A percentile compares a stretch with the other conserved stretches of the same genome.
Evolutionary conservation across 2,113 vertebrate species (phyloP).

Genomic region (Saguinus imperator): DNA sequence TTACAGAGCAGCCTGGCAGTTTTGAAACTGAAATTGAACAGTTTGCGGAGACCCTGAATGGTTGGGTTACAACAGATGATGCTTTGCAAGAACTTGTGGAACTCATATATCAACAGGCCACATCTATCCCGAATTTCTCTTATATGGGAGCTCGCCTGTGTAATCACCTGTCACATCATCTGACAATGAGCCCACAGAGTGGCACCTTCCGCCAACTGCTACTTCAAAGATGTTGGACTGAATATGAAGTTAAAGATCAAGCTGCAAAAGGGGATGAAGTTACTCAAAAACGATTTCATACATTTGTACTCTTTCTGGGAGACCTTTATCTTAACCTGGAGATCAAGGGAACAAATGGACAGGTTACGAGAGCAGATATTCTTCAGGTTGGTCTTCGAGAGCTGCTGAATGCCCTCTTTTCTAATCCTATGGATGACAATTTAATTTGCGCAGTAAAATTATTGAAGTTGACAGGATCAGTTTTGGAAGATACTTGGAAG

Average conservation of each 20-base stretch:
- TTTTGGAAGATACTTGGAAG: slow-evolving; percentile 96
- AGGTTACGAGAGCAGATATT: slow-evolving; percentile 89
- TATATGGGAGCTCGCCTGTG: slow-evolving; percentile 95
- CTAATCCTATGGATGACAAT: slow-evolving; percentile 92
- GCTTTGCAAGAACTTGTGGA: slow-evolving; percentile 93
- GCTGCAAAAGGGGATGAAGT: slow-evolving; percentile 88
- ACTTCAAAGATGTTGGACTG: slow-evolving; percentile 91
- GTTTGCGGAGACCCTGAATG: slow-evolving; percentile 90
- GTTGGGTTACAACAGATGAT: slow-evolving; percentile 91
- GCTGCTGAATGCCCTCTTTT: slow-evolving; percentile 89
- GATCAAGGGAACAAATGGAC: slow-evolving; percentile 93
- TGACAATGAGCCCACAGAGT: slow-evolving; percentile 87
- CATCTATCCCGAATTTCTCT: slow-evolving; percentile 93
- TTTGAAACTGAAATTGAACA: slow-evolving; percentile 94
- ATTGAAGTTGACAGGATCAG: slow-evolving; percentile 95
- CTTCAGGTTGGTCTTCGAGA: slow-evolving; percentile 92
- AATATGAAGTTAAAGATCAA: slow-evolving; percentile 89
- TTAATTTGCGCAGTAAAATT: slow-evolving; percentile 94
- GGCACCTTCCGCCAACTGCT: slow-evolving; percentile 93
- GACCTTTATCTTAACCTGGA: slow-evolving; percentile 97
- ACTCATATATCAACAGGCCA: slow-evolving; percentile 96
- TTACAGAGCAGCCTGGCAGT: slow-evolving; percentile 93
- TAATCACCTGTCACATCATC: slow-evolving; percentile 94
- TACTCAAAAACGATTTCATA: slow-evolving; percentile 92
- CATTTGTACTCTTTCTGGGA: slow-evolving; percentile 95